A percentile compares a stretch with the other conserved stretches of the same genome.
Evolutionary conservation across 2,113 vertebrate genomes (phyloP).

Genomic region (Camelus bactrianus): DNA sequence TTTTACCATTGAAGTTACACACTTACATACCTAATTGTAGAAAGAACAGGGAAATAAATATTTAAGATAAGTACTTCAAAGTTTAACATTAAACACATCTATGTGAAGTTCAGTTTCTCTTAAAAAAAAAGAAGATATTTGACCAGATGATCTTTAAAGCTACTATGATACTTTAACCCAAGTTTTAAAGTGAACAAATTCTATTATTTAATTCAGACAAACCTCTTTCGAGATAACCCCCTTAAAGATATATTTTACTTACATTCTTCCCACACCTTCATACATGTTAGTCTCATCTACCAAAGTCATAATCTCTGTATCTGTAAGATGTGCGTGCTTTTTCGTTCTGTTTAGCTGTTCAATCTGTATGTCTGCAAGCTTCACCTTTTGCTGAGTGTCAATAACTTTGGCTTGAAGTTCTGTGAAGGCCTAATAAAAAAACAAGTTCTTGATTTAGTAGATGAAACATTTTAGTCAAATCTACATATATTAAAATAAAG

Average conservation of each 20-base stretch:
- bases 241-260: conserved; percentile 84
- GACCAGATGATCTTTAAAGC: conserved; percentile 13
- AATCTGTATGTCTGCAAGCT: conserved; percentile 96
- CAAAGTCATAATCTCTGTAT: conserved; percentile 92
- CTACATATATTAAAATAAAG: conserved; percentile 69
- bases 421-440: conserved; percentile 91
- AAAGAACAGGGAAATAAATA: conserved; percentile 37
- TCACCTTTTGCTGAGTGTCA: conserved; percentile 98
- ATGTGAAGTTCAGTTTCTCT: not conserved
- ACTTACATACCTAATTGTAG: conserved; percentile 1
- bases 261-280: conserved; percentile 98
- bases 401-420: conserved; percentile 98
- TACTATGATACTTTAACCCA: conserved; percentile 37
- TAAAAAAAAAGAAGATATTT: not conserved
- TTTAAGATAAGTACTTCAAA: conserved; percentile 40
- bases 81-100: conserved; percentile 63
- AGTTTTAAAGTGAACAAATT: conserved; percentile 63
- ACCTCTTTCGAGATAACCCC: not conserved
- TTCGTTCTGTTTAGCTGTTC: conserved; percentile 96
- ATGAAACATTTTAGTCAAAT: conserved; percentile 61
- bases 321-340: conserved; percentile 95
- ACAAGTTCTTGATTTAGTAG: conserved; percentile 62
- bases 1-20: conserved; percentile 47
- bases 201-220: conserved; percentile 44
- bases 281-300: conserved; percentile 94